Conservation (phyloP, 2,797 vertebrate species). For the Rhinatrema bivittatum region DNA sequence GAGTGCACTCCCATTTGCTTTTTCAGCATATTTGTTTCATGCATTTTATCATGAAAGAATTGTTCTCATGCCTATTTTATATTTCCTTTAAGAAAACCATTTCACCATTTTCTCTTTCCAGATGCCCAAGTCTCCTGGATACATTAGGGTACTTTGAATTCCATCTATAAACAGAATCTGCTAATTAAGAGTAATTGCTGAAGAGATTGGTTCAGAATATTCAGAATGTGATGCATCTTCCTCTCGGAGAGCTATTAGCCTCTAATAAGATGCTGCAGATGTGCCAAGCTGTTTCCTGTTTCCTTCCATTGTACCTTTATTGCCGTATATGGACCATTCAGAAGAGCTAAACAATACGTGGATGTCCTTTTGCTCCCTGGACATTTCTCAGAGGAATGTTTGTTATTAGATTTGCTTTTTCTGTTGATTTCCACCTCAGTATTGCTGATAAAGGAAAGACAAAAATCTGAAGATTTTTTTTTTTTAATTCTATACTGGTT, state of each 20-base stretch:
- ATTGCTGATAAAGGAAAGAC: conserved; percentile 61
- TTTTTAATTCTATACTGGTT: conserved; percentile 30
- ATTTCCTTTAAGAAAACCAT: conserved; percentile 54
- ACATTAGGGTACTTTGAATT: conserved; percentile 62
- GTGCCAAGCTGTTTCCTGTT: conserved; percentile 71
- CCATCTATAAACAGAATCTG: conserved; percentile 67
- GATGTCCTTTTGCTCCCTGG: conserved; percentile 70
- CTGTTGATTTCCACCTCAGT: conserved; percentile 61
- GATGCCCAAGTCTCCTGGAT: conserved; percentile 58
- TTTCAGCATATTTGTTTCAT: no score
- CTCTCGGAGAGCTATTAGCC: conserved; percentile 69
- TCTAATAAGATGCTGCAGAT: conserved; percentile 73
- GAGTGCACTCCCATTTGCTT: no score
- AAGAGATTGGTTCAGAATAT: conserved; percentile 63
- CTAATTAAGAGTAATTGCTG: conserved; percentile 73
- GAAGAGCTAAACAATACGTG: conserved; percentile 69
- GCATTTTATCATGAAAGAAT: no score
- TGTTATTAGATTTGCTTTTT: conserved; percentile 64
- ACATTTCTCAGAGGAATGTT: conserved; percentile 65
- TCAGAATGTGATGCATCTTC: conserved; percentile 65
- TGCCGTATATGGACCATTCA: conserved; percentile 70
- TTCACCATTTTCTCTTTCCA: conserved; percentile 56
- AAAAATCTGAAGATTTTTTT: conserved; percentile 37
- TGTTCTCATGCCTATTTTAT: no score
- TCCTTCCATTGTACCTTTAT: conserved; percentile 71